phyloP scores from a whole-genome alignment of 2,888 invertebrate genomes.

The Schizaphis graminum region DNA sequence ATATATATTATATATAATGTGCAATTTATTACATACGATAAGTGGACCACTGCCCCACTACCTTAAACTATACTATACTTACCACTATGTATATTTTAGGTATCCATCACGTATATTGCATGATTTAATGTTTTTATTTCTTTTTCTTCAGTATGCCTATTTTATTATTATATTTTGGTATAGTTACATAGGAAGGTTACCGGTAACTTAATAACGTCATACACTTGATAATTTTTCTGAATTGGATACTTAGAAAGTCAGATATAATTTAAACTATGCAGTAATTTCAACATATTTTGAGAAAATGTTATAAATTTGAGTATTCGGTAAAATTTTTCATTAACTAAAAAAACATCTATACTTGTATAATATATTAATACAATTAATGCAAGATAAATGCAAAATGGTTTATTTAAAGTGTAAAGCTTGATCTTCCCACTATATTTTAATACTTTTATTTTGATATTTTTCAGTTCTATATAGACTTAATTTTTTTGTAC shows the following conservation, averaged over 20 bases:
- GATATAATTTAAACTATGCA: not conserved
- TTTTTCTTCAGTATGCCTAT: conserved; percentile 24
- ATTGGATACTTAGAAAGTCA: conserved; percentile 17
- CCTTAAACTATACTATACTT: not conserved
- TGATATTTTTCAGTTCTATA: not conserved
- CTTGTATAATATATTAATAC: not conserved
- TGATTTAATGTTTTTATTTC: conserved; percentile 18
- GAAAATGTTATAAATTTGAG: not conserved
- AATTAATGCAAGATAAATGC: not conserved
- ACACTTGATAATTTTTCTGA: conserved; percentile 40
- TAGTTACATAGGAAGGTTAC: conserved; percentile 37
- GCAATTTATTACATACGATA: conserved; percentile 14
- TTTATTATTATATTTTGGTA: conserved; percentile 51
- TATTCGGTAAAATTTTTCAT: not conserved
- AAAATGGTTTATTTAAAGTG: not conserved
- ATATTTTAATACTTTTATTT: not conserved
- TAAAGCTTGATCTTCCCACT: not conserved
- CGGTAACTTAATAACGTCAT: conserved; percentile 47
- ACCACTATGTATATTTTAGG: conserved; percentile 11
- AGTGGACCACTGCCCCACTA: conserved; percentile 10
- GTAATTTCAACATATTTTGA: not conserved
- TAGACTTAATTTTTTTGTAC: not conserved
- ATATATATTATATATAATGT: not conserved
- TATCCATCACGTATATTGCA: conserved; percentile 30
- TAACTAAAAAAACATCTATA: not conserved